These are phyloP conservation scores for Argyrosomus regius DNA, from an alignment of 2,797 vertebrate genomes.

Conservation along the genomic window DNA sequence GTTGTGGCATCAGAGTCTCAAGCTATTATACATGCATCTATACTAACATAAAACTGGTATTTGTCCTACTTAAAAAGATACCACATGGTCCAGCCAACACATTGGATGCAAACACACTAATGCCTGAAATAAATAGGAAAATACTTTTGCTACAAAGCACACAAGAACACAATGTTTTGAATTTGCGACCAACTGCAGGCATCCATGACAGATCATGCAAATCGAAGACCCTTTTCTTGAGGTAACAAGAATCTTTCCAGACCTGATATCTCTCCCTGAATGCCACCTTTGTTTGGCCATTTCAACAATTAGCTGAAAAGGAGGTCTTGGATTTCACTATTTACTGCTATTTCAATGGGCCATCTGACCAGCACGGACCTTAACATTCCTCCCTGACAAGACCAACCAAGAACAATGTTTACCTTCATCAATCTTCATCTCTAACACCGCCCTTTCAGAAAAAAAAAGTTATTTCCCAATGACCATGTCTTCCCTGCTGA, in stretches of 20 bases:
- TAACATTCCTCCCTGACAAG: slow-evolving; percentile 71
- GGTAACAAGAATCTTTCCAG: slow-evolving; percentile 43
- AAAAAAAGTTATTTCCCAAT: slow-evolving; percentile 49
- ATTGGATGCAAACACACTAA: slow-evolving; percentile 19
- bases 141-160: slow-evolving; percentile 7
- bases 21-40: slow-evolving; percentile 23
- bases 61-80: slow-evolving; percentile 12
- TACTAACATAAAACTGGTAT: slow-evolving; percentile 25
- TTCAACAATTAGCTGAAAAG: slow-evolving; percentile 65
- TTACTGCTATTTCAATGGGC: slow-evolving; percentile 63
- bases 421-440: slow-evolving; percentile 75
- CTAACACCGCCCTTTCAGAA: slow-evolving; percentile 21
- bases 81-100: background rate
- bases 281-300: slow-evolving; percentile 72
- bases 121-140: background rate
- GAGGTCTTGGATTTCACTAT: slow-evolving; percentile 67
- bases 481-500: slow-evolving; percentile 54
- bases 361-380: slow-evolving; percentile 56
- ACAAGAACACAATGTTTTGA: slow-evolving; percentile 23
- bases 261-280: slow-evolving; percentile 62
- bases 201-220: slow-evolving; percentile 41
- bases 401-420: slow-evolving; percentile 80
- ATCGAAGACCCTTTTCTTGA: slow-evolving; percentile 27
- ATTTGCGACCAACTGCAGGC: slow-evolving; percentile 10
- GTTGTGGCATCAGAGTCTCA: slow-evolving; percentile 25